Base-by-base conservation (phyloP, 2,113 vertebrate genomes). In the Numida meleagris region DNA sequence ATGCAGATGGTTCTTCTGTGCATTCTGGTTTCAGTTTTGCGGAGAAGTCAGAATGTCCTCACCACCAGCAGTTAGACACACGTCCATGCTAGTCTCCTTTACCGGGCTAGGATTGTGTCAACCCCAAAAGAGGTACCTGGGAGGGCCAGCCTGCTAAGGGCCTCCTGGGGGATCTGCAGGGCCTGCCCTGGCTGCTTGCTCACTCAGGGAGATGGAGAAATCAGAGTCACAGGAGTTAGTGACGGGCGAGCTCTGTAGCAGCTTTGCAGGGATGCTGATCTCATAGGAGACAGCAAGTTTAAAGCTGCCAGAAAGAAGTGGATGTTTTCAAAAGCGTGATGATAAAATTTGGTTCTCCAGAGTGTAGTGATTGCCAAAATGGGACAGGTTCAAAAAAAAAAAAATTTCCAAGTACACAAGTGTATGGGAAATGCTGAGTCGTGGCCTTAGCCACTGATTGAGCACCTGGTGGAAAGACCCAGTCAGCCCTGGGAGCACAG, bases 1-100 rank as follows among this genome's bases (percentile, higher is more conserved):
- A 55, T 21, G 14, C 58, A 72, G 31, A 4, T 88, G 25, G 10
- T 42, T 67, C 36, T 67, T 46, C 29, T 53, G 1, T 50, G 13
- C 0, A 0, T 59, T 29, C 17, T 38, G 4, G 23, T 36, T 51
- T 66, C 65, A 51, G 10, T 80, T 84, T 91, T 90, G 40, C 23
- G 31, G 70, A 59, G 92, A n/a, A 78, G 45, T 65, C 36, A 40
- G 61, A 58, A 24, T 84, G 68, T 66, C 5, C 2, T 88, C 88
- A 40, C 74, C 82, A 48, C 68, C 43, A 67, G 50, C 43, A 38
- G 50, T 75, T 74, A 89, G 93, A 96, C 66, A 78, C 81, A 86
- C 90, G 90, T 57, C 94, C 34, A 13, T 90, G 12, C 77, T 86
- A 85, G 76, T 92, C 68, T 94, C 46, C 43, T 93, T 63, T 83